These are phyloP conservation scores for Pyrocoelia pectoralis DNA, from an alignment of 2,888 invertebrate species.

Conservation along the genomic window DNA sequence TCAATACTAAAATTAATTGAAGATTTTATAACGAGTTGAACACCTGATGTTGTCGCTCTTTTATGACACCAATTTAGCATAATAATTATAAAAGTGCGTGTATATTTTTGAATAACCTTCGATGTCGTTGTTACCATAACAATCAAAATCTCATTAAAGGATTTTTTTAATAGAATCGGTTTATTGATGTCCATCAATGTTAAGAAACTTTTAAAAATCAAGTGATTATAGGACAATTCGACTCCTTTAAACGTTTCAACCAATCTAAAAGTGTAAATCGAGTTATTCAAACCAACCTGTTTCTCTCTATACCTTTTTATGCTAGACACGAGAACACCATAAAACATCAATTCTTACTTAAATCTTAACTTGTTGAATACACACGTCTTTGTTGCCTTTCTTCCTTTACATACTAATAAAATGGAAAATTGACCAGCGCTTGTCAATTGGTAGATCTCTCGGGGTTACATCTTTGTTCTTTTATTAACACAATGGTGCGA, in stretches of 20 bases:
- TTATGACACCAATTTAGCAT: constrained; percentile 7
- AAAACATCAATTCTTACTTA: constrained; percentile 1
- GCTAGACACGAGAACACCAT: neutral
- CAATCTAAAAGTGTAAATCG: neutral
- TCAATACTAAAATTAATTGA: constrained; percentile 1
- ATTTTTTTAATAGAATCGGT: neutral
- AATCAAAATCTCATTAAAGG: constrained; percentile 10
- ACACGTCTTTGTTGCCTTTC: neutral
- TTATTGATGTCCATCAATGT: neutral
- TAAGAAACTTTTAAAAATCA: neutral
- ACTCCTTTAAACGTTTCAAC: neutral
- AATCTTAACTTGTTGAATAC: constrained; percentile 1
- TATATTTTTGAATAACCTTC: constrained; percentile 8
- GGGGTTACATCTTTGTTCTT: neutral
- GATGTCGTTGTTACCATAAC: constrained; percentile 6
- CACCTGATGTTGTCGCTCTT: constrained; percentile 8
- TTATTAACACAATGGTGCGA: constrained; percentile 1
- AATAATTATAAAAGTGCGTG: neutral
- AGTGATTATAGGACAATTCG: neutral
- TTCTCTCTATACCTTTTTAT: neutral
- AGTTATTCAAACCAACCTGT: constrained; percentile 1
- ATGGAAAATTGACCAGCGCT: neutral
- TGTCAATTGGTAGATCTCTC: neutral
- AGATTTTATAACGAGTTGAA: constrained; percentile 3
- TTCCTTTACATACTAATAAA: neutral